Base-by-base conservation (phyloP, 2,888 invertebrate species). In the Teinopalpus imperialis region DNA sequence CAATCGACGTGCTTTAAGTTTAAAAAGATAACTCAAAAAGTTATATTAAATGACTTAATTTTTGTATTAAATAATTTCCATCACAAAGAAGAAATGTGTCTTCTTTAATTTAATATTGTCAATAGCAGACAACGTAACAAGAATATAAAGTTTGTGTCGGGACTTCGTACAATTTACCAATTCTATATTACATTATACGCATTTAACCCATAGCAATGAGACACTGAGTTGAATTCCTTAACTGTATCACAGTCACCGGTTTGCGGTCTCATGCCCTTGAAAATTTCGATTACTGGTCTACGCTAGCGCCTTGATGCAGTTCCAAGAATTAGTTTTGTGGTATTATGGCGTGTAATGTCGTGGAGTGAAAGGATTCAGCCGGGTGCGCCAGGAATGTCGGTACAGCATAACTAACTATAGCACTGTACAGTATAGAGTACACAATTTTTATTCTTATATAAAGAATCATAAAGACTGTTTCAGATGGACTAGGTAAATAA, bases 361-460 rank as follows among this genome's bases (percentile, higher is more conserved):
- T 53, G 56, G 52, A 71, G 78, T 79, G 80, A 79, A 79, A 74
- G 80, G 80, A 69, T 64, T 64, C 52, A 59, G 54, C 50, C 45
- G 40, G 48, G 49, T 56, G 54, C 53, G 59, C 32, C 43, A 57
- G 69, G 74, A 76, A 77, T 79, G 74, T 74, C 66, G 63, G 62
- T 56, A 54, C 53, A 21, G 37, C 8, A 34, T 14, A 34, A 9
- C 23, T 26, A 20, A n/a, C 8, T 42, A n/a, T n/a, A n/a, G n/a
- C n/a, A 8, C 13, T 3, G 1, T 23, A 14, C 1, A n/a, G n/a
- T 8, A 8, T 21, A 18, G 13, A 30, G 2, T 29, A 13, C n/a
- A 13, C 30, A 6, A 43, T 23, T 29, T 36, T 43, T 10, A 30
- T 12, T 9, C 35, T 30, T 30, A 36, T 10, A 0, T 1, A 0